These are phyloP conservation scores for Lissocephala sabroskyi DNA, from an alignment of 2,888 invertebrate genomes.

Conservation along the genomic window DNA sequence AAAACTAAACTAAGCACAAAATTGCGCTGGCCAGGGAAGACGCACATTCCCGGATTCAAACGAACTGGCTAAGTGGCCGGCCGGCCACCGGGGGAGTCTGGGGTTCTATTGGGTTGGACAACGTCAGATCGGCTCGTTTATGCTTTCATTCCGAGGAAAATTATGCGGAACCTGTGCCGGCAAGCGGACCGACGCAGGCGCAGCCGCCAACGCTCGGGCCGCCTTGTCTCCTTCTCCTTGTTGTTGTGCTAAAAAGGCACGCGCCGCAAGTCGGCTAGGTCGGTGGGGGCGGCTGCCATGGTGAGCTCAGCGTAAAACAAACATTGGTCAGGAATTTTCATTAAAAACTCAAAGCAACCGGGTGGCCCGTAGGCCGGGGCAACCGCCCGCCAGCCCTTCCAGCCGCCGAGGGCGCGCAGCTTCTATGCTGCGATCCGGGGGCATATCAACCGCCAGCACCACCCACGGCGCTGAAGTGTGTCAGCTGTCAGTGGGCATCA, in stretches of 20 bases:
- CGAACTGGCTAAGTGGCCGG: neutral
- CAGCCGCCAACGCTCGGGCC: neutral
- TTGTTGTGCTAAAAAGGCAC: no score
- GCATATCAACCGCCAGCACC: conserved; percentile 16
- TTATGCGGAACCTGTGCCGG: conserved; percentile 55
- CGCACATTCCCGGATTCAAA: neutral
- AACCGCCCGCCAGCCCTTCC: conserved; percentile 19
- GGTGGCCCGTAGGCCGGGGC: conserved; percentile 3
- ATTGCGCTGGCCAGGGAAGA: conserved; percentile 26
- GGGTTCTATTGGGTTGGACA: no score
- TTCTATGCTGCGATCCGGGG: no score
- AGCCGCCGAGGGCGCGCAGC: no score
- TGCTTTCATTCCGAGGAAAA: conserved; percentile 58
- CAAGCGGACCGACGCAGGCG: neutral
- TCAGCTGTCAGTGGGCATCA: conserved; percentile 61
- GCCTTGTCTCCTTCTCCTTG: no score
- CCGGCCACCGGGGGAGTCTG: conserved; percentile 46
- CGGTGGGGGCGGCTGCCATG: conserved; percentile 38
- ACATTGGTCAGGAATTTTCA: conserved; percentile 62
- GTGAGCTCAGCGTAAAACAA: conserved; percentile 49
- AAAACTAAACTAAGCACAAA: conserved; percentile 50
- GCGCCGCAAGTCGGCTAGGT: conserved; percentile 33
- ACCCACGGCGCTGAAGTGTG: conserved; percentile 48
- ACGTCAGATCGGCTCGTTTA: conserved; percentile 49
- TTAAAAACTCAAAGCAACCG: conserved; percentile 32